These are phyloP conservation scores for Psittacus erithacus DNA, from an alignment of 2,113 vertebrate species.

Conservation along the genomic window DNA sequence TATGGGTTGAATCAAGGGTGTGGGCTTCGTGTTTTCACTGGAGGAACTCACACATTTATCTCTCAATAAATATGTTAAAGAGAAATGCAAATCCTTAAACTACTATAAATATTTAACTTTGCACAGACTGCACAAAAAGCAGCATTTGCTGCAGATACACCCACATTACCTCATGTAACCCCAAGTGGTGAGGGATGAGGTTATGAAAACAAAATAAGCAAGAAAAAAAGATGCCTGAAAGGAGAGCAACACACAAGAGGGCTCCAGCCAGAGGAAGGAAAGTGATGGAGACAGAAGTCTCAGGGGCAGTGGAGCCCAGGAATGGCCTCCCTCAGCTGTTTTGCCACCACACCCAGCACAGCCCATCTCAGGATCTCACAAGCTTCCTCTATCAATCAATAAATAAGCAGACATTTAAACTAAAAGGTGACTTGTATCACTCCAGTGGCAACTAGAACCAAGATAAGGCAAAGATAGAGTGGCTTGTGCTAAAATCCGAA, in stretches of 20 bases:
- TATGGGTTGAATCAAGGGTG: not conserved
- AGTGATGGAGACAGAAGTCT: not conserved
- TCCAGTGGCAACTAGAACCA: not conserved
- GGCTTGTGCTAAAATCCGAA: not conserved
- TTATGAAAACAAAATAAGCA: not conserved
- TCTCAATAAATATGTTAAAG: constrained; percentile 13
- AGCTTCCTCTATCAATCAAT: constrained; percentile 12
- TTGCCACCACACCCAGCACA: not conserved
- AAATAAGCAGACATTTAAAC: not conserved
- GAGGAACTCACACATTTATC: not conserved
- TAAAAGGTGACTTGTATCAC: not conserved
- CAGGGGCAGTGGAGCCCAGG: not conserved
- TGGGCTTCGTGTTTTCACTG: not conserved
- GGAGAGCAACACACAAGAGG: not conserved
- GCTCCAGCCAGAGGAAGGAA: constrained; percentile 26
- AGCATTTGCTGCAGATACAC: not conserved
- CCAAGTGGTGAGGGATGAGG: not conserved
- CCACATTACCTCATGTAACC: not conserved
- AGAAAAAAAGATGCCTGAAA: not conserved
- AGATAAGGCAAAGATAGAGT: not conserved
- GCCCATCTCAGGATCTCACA: not conserved
- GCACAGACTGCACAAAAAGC: not conserved
- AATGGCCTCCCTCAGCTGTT: constrained; percentile 3
- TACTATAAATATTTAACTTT: constrained; percentile 13
- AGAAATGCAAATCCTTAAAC: constrained; percentile 1